These are phyloP conservation scores for Ctena decussata DNA, from an alignment of 2,888 invertebrate species.

Conservation along the genomic window DNA sequence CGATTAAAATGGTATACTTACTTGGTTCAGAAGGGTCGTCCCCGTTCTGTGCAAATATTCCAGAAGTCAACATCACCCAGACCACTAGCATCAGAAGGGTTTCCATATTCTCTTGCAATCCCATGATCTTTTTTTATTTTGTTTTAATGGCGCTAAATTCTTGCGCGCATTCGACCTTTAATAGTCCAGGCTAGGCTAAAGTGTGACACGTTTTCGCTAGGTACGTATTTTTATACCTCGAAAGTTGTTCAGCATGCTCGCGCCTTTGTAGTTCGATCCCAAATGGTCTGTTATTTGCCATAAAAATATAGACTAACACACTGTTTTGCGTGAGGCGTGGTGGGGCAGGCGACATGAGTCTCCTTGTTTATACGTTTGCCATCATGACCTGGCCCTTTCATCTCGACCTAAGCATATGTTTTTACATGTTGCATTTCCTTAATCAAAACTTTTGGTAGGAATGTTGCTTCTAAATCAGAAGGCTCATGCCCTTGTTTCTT, in stretches of 20 bases:
- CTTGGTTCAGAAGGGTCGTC: not conserved
- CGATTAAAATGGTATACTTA: too few species aligned
- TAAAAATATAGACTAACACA: not conserved
- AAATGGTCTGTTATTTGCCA: not conserved
- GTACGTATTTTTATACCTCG: not conserved
- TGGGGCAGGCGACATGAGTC: not conserved
- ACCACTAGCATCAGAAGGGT: not conserved
- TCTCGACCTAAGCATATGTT: not conserved
- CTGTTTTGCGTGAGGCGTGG: not conserved
- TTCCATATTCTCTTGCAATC: not conserved
- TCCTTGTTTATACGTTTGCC: not conserved
- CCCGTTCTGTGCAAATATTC: not conserved
- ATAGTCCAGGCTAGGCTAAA: not conserved
- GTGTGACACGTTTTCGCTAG: not conserved
- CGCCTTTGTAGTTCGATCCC: not conserved
- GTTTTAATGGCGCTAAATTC: too few species aligned
- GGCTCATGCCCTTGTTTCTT: too few species aligned
- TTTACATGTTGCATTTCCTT: not conserved
- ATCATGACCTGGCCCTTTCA: not conserved
- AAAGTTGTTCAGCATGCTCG: not conserved
- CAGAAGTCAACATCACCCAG: not conserved
- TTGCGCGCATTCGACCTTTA: too few species aligned
- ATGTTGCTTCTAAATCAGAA: too few species aligned
- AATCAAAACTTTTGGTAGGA: too few species aligned
- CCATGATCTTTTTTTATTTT: not conserved